These are phyloP conservation scores for Agrotis ipsilon DNA, from an alignment of 2,888 invertebrate species.

Conservation along the genomic window DNA sequence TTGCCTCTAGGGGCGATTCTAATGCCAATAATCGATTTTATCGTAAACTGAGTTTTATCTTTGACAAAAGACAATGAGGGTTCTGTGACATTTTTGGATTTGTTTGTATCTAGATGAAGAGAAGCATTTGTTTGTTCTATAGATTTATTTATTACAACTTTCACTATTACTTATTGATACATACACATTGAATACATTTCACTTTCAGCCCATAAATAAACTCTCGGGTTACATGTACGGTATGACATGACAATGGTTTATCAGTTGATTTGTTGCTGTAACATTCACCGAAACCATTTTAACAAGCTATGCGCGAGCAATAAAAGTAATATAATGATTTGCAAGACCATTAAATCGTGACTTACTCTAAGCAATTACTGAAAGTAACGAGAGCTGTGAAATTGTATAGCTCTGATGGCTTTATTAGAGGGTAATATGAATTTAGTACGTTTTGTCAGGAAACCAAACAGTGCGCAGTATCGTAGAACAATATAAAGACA, in stretches of 20 bases:
- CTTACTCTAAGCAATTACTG: slow-evolving; percentile 5
- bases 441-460: slow-evolving; percentile 66
- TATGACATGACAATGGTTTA: slow-evolving; percentile 12
- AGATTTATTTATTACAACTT: slow-evolving; percentile 8
- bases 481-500: slow-evolving; percentile 66
- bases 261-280: slow-evolving; percentile 16
- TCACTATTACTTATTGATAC: slow-evolving; percentile 13
- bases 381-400: slow-evolving; percentile 33
- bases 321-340: slow-evolving; percentile 17
- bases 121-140: background rate
- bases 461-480: slow-evolving; percentile 69
- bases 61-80: slow-evolving; percentile 42
- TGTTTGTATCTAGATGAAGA: slow-evolving; percentile 11
- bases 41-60: slow-evolving; percentile 43
- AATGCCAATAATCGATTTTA: slow-evolving; percentile 63
- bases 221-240: background rate
- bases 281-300: slow-evolving; percentile 2
- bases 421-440: slow-evolving; percentile 51
- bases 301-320: slow-evolving; percentile 1
- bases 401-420: slow-evolving; percentile 46
- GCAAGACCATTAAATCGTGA: slow-evolving; percentile 8
- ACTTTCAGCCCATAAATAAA: slow-evolving; percentile 34
- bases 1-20: slow-evolving; percentile 70
- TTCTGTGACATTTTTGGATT: slow-evolving; percentile 23
- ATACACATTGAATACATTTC: slow-evolving; percentile 20